Conservation (phyloP, 1,140 invertebrate genomes). For the Ostrea denselamellosa region DNA sequence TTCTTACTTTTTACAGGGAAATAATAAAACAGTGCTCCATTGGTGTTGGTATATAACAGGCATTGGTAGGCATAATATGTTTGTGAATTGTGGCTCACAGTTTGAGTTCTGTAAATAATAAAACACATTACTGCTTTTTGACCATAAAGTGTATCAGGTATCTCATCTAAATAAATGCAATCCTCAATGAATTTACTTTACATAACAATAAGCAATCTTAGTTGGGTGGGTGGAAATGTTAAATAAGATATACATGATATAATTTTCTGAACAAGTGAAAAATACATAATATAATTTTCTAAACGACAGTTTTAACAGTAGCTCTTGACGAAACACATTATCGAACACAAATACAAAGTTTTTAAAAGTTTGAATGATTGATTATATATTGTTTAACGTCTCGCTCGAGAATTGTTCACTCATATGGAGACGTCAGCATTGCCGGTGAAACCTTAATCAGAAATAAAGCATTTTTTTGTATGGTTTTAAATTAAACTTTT, state of each 20-base stretch:
- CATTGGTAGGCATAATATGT: not conserved
- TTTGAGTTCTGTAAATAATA: not conserved
- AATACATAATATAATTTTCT: no score
- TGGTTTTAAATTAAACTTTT: fast-evolving
- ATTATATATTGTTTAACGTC: no score
- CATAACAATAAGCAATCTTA: not conserved
- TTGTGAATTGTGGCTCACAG: conserved; percentile 1
- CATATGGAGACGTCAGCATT: no score
- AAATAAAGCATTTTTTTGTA: not conserved
- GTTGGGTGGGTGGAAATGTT: no score
- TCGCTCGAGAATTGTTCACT: no score
- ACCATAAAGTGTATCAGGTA: not conserved
- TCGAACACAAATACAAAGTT: not conserved
- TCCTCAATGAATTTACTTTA: not conserved
- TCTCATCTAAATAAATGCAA: not conserved
- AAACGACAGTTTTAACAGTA: not conserved
- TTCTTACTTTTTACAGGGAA: not conserved
- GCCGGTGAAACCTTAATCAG: no score
- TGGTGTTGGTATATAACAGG: not conserved
- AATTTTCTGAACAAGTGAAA: not conserved
- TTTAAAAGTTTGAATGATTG: not conserved
- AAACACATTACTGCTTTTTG: not conserved
- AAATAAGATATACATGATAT: no score
- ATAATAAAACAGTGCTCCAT: not conserved
- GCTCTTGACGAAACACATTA: not conserved